phyloP scores from a whole-genome alignment of 2,113 vertebrate species.

The Zosterops lateralis region DNA sequence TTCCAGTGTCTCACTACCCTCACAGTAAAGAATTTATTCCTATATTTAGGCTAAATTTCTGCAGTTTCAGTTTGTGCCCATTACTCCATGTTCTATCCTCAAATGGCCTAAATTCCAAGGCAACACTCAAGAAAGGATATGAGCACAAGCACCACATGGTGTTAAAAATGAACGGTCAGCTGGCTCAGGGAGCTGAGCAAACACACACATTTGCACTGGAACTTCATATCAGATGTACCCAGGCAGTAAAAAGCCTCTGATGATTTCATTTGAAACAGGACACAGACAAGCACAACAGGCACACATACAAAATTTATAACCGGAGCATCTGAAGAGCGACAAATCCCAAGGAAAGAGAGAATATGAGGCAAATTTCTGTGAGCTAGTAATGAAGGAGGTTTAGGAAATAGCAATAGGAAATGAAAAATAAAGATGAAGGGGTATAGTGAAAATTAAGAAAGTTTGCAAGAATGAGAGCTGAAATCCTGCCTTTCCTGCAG shows the following conservation, averaged over 20 bases:
- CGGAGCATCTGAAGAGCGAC: neutral
- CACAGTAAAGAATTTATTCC: neutral
- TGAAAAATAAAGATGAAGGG: neutral
- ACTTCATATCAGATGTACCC: neutral
- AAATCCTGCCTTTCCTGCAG: constrained; percentile 4
- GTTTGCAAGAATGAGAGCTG: neutral
- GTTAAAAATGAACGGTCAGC: neutral
- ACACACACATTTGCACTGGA: neutral
- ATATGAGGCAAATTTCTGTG: neutral
- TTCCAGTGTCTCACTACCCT: neutral
- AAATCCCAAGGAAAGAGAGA: neutral
- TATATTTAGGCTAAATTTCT: neutral
- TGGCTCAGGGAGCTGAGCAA: neutral
- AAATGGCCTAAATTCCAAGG: neutral
- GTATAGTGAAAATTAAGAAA: neutral
- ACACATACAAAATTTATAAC: neutral
- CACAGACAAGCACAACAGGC: neutral
- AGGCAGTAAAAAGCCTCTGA: neutral
- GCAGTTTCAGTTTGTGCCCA: neutral
- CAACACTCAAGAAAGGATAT: neutral
- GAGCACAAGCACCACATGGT: neutral
- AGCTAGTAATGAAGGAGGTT: neutral
- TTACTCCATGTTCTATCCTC: neutral
- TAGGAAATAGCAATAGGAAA: neutral
- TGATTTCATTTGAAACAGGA: neutral